These are phyloP conservation scores for Pleuronectes platessa DNA, from an alignment of 2,113 vertebrate genomes.

Conservation along the genomic window DNA sequence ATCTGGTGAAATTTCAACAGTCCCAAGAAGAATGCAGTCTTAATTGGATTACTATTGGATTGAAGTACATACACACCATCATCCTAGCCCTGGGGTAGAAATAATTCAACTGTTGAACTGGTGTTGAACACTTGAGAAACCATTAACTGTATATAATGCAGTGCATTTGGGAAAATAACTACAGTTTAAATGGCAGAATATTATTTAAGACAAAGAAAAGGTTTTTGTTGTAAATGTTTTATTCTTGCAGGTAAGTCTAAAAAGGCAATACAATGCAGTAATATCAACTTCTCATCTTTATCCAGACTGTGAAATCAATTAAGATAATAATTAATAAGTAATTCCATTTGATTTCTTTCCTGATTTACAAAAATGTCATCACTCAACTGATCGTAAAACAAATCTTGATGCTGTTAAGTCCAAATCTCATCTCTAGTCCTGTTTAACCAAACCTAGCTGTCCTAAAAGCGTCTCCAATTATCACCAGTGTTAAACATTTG, in stretches of 20 bases:
- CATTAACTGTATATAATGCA: too few relatives aligned
- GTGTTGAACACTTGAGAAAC: too few relatives aligned
- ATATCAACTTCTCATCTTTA: not conserved
- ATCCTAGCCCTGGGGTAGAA: too few relatives aligned
- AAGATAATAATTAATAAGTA: not conserved
- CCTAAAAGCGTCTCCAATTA: not conserved
- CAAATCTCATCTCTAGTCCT: not conserved
- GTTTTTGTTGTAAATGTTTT: conserved; percentile 28
- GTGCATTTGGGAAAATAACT: too few relatives aligned
- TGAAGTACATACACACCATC: too few relatives aligned
- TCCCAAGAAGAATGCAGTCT: too few relatives aligned
- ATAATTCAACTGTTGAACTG: too few relatives aligned
- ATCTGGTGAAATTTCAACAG: too few relatives aligned
- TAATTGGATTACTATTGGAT: too few relatives aligned
- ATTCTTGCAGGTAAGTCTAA: conserved; percentile 48
- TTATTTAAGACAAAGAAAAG: not conserved
- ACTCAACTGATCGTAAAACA: too few relatives aligned
- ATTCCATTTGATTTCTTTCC: not conserved
- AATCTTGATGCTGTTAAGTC: not conserved
- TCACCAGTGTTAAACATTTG: not conserved
- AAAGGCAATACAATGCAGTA: conserved; percentile 31
- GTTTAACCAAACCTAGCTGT: not conserved
- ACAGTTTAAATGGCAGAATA: not conserved
- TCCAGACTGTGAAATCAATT: not conserved
- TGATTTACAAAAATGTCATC: not conserved